A percentile compares a stretch with the other conserved stretches of the same genome.
These are phyloP conservation scores for Drosophila pachea DNA, from an alignment of 1,140 invertebrate species.

Conservation along the genomic window DNA sequence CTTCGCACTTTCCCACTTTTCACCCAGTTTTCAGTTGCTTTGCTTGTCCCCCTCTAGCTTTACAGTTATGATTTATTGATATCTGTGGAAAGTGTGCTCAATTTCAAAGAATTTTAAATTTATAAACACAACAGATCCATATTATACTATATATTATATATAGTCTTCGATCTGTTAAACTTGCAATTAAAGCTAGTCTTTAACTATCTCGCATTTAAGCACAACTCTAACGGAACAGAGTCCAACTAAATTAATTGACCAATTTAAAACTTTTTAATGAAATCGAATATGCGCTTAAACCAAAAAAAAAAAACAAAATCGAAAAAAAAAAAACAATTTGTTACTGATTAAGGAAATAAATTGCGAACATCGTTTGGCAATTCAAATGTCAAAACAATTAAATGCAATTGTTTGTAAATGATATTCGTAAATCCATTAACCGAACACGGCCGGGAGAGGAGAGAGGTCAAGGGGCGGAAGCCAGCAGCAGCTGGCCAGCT, in stretches of 20 bases:
- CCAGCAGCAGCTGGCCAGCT: too few relatives aligned
- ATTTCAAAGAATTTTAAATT: too few relatives aligned
- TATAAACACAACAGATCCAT: too few relatives aligned
- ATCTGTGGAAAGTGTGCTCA: too few relatives aligned
- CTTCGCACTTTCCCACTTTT: neutral
- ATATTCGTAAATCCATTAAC: constrained; percentile 25
- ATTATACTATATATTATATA: too few relatives aligned
- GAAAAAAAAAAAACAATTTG: neutral
- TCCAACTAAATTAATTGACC: constrained; percentile 8
- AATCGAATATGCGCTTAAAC: constrained; percentile 8
- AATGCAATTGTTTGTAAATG: constrained; percentile 32
- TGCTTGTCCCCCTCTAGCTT: too few relatives aligned
- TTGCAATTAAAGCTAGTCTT: too few relatives aligned
- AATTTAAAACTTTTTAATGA: constrained; percentile 6
- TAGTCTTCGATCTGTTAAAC: too few relatives aligned
- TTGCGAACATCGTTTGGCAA: constrained; percentile 15
- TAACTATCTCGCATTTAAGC: too few relatives aligned
- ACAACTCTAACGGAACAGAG: too few relatives aligned
- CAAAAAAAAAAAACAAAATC: neutral
- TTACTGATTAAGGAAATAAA: constrained; percentile 30
- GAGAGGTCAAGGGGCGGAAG: neutral
- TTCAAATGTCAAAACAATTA: constrained; percentile 31
- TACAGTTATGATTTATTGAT: neutral
- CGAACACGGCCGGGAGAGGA: neutral
- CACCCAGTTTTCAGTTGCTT: constrained; percentile 3